These are phyloP conservation scores for Lasioglossum figueresi DNA, from an alignment of 2,888 invertebrate species.

Conservation along the genomic window DNA sequence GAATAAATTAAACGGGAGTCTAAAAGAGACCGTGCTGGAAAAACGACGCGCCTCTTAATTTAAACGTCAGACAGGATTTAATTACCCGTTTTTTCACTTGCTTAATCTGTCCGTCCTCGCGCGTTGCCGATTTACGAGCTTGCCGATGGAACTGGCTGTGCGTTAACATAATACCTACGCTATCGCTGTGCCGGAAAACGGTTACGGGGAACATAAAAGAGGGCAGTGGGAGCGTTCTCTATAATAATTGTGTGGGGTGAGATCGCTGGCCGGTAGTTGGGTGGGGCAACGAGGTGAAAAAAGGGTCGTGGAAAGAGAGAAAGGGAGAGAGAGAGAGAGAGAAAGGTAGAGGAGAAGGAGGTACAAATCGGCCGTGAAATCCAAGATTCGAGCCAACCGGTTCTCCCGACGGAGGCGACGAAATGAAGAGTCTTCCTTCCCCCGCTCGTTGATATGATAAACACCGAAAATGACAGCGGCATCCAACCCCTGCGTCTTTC, in stretches of 20 bases:
- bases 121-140: conserved; percentile 52
- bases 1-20: not conserved
- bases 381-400: conserved; percentile 66
- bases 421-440: conserved; percentile 58
- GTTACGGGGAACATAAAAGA: conserved; percentile 43
- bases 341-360: not conserved
- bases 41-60: conserved; percentile 34
- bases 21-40: not conserved
- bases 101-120: conserved; percentile 42
- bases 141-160: conserved; percentile 52
- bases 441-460: conserved; percentile 76
- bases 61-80: conserved; percentile 36
- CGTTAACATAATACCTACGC: conserved; percentile 56
- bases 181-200: conserved; percentile 34
- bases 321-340: not conserved
- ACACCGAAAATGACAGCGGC: conserved; percentile 77
- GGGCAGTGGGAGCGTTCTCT: conserved; percentile 43
- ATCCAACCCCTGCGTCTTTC: conserved; percentile 55
- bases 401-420: conserved; percentile 41
- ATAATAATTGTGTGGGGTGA: conserved; percentile 18
- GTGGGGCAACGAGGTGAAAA: conserved; percentile 2
- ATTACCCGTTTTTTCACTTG: conserved; percentile 51
- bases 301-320: not conserved
- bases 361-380: conserved; percentile 66
- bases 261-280: not conserved